Evolutionary conservation across 2,113 vertebrate genomes (phyloP).

Genomic region (Sigmodon hispidus): DNA sequence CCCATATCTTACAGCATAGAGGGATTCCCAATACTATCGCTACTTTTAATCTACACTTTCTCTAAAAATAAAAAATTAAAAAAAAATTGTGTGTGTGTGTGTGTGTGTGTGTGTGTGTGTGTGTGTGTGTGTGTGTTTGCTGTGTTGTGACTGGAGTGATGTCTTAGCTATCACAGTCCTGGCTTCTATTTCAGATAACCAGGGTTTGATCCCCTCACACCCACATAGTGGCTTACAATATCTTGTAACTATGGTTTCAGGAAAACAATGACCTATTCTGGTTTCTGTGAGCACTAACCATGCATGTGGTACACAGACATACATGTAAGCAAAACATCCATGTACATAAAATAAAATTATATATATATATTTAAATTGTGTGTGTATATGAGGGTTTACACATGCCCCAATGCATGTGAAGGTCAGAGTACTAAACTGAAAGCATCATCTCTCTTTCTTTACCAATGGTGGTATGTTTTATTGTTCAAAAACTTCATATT

Average conservation of each 20-base stretch:
- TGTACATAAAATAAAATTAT: background rate
- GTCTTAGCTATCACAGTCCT: background rate
- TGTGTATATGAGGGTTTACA: background rate
- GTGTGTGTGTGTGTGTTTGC: background rate
- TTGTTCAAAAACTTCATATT: background rate
- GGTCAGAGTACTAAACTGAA: background rate
- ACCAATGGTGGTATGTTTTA: background rate
- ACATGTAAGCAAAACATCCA: background rate
- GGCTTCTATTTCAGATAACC: background rate
- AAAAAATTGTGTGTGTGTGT: background rate
- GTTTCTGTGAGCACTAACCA: background rate
- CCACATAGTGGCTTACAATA: background rate
- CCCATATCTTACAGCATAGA: background rate
- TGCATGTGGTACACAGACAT: background rate
- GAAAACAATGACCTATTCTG: rapidly evolving
- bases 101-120: background rate
- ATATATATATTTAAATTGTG: background rate
- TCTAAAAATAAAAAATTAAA: too few relatives aligned
- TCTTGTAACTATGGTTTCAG: background rate
- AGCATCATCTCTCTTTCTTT: background rate
- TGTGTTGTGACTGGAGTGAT: background rate
- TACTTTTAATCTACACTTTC: too few relatives aligned
- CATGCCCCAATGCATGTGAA: background rate
- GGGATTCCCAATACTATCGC: background rate
- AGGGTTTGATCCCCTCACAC: background rate